These are phyloP conservation scores for Rhagonycha lutea DNA, from an alignment of 2,888 invertebrate species.

Conservation along the genomic window DNA sequence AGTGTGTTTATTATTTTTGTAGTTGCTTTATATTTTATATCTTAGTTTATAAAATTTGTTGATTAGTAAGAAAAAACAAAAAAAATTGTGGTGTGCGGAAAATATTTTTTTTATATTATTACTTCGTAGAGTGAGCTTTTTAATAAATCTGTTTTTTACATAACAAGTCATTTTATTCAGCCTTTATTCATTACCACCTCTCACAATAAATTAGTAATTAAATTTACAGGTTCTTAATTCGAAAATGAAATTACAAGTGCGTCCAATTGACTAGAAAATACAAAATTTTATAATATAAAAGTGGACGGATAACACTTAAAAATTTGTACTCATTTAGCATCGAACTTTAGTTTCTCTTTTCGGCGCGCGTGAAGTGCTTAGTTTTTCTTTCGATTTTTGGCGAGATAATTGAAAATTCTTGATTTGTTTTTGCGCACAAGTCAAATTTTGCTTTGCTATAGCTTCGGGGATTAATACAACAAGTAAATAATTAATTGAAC, in stretches of 20 bases:
- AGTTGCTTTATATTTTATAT: conserved; percentile 19
- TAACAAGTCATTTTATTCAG: conserved; percentile 26
- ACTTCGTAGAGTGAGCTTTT: conserved; percentile 20
- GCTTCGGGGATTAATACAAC: background rate
- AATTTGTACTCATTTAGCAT: conserved; percentile 21
- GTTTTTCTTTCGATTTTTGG: background rate
- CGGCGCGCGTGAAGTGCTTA: background rate
- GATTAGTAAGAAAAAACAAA: conserved; percentile 11
- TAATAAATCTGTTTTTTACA: conserved; percentile 29
- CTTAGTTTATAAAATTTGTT: conserved; percentile 27
- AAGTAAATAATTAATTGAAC: background rate
- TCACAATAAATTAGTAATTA: conserved; percentile 18
- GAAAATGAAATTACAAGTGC: conserved; percentile 19
- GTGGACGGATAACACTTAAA: conserved; percentile 29
- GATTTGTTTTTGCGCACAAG: background rate
- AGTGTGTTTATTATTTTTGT: background rate
- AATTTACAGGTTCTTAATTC: conserved; percentile 16
- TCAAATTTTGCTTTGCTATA: background rate
- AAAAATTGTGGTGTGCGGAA: conserved; percentile 19
- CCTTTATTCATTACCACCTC: conserved; percentile 16
- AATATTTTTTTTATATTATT: conserved; percentile 28
- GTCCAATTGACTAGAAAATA: conserved; percentile 28
- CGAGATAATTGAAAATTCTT: background rate
- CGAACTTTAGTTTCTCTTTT: background rate
- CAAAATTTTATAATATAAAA: conserved; percentile 24